Evolutionary conservation across 37 sponge, comb jelly and placozoan genomes (phyloP).

Genomic region (Haliclona indistincta): DNA sequence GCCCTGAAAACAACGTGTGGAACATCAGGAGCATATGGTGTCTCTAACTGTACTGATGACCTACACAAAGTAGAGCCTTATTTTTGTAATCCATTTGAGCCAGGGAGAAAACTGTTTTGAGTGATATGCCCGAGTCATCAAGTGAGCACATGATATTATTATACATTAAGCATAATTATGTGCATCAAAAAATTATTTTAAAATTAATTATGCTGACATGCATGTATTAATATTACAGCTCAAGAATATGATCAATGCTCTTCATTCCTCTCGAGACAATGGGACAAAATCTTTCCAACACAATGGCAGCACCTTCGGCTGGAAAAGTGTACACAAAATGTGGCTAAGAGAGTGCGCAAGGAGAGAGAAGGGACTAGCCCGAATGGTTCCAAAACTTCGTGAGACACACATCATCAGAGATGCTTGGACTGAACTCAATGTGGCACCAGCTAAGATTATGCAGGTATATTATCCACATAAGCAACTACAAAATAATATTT

Average conservation of each 20-base stretch:
- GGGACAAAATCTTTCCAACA: slow-evolving; percentile 14
- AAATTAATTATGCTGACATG: no score
- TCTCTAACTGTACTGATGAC: not conserved
- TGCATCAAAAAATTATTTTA: no score
- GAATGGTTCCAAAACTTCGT: slow-evolving; percentile 11
- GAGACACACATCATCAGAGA: slow-evolving; percentile 13
- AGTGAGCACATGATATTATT: not conserved
- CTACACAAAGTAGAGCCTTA: not conserved
- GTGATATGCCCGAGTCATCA: slow-evolving; percentile 21
- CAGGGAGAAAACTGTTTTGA: not conserved
- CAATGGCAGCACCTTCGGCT: not conserved
- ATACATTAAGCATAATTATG: not conserved
- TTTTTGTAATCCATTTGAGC: slow-evolving; percentile 6
- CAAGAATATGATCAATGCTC: slow-evolving; percentile 29
- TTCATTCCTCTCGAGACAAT: not conserved
- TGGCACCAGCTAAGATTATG: slow-evolving; percentile 38
- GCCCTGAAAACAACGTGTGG: not conserved
- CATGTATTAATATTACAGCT: not conserved
- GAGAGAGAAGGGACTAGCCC: not conserved
- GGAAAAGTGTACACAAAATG: slow-evolving; percentile 8
- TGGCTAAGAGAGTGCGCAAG: not conserved
- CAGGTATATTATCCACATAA: slow-evolving; percentile 18
- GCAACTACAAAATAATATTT: no score
- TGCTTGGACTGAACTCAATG: slow-evolving; percentile 25
- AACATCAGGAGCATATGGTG: not conserved